phyloP scores from a whole-genome alignment of 2,113 vertebrate genomes.

The Alectura lathami region DNA sequence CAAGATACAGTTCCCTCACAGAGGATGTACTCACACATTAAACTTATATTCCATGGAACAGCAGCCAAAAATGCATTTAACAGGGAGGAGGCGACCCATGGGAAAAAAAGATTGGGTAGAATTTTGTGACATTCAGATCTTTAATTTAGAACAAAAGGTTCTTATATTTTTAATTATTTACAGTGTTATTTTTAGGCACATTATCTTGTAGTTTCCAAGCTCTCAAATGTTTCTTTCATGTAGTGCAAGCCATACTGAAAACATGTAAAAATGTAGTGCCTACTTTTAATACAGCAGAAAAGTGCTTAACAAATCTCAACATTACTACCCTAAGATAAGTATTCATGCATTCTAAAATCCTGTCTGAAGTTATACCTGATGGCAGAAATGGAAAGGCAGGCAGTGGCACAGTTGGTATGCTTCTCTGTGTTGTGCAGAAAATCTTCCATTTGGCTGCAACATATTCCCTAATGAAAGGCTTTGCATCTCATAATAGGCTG shows the following conservation, averaged over 20 bases:
- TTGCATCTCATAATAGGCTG: background rate
- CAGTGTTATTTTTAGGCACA: background rate
- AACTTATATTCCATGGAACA: background rate
- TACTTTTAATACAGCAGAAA: background rate
- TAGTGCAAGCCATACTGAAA: background rate
- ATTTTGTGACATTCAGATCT: background rate
- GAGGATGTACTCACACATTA: background rate
- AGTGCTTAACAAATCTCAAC: background rate
- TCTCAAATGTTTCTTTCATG: background rate
- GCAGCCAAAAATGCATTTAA: background rate
- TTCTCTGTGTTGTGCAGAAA: background rate
- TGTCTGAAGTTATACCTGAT: background rate
- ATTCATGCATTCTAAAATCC: background rate
- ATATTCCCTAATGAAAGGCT: background rate
- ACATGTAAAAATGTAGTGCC: background rate
- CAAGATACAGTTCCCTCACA: background rate
- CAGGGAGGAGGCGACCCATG: background rate
- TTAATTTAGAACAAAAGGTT: background rate
- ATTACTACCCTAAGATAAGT: background rate
- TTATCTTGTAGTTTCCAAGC: background rate
- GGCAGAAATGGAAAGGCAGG: background rate
- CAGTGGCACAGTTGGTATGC: background rate
- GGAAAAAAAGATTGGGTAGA: background rate
- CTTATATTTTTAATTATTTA: background rate
- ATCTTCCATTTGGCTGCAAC: background rate